Evolutionary conservation across 1,140 invertebrate genomes (phyloP), one percentile per base, ranked within the genome.

Genomic region (Sycobia sp.): DNA sequence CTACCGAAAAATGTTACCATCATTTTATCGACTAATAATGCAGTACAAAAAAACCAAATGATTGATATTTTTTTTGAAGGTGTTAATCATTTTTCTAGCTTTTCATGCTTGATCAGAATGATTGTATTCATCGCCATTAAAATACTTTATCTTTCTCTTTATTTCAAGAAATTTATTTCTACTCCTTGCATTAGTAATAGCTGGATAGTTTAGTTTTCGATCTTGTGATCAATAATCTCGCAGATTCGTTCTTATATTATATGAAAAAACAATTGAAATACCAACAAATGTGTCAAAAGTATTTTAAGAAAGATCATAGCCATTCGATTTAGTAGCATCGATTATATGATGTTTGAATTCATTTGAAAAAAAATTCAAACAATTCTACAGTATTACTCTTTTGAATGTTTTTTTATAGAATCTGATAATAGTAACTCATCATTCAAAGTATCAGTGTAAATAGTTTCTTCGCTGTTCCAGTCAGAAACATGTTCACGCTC

Each of bases 331-430:
- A n/a, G 54, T 34, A 11, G 62, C 34, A 2, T 54, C 59, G 1
- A 54, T 36, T 10, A 67, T n/a, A n/a, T n/a, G n/a, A n/a, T n/a
- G n/a, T n/a, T n/a, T n/a, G n/a, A n/a, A n/a, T n/a, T n/a, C n/a
- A n/a, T n/a, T n/a, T n/a, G n/a, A n/a, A n/a, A n/a, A n/a, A n/a
- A n/a, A n/a, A n/a, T n/a, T n/a, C n/a, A 76, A 11, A 68, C 75
- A 41, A 57, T 76, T 59, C 71, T 72, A 61, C 69, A 70, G 16
- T 77, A 75, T 57, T 82, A 78, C 38, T 70, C 75, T 14, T 71
- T 11, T 10, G n/a, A 14, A 41, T 41, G 7, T 11, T n/a, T n/a
- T n/a, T n/a, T n/a, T n/a, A n/a, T n/a, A n/a, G n/a, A n/a, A n/a
- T n/a, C n/a, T n/a, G n/a, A 7, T 34, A 34, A 7, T 7, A 34